Evolutionary conservation across 1,140 invertebrate species (phyloP).

Genomic region (Geopemphigus sp.): DNA sequence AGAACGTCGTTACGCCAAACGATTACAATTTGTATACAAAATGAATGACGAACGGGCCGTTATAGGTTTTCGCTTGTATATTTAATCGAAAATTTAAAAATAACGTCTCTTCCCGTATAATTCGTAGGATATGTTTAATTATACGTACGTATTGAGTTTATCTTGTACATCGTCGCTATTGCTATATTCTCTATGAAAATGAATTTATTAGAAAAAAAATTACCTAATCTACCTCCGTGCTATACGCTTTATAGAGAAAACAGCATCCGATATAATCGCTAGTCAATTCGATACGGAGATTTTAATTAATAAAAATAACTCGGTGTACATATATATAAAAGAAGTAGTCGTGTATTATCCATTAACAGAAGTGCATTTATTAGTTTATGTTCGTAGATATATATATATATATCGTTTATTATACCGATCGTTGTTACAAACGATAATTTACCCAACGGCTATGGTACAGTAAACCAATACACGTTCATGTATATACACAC

Average conservation of each 20-base stretch:
- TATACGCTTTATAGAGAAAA: background rate
- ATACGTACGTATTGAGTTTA: background rate
- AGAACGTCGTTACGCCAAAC: too few species aligned
- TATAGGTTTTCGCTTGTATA: background rate
- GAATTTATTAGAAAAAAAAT: background rate
- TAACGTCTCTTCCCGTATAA: background rate
- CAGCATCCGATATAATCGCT: too few species aligned
- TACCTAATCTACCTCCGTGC: background rate
- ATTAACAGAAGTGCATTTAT: background rate
- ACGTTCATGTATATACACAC: background rate
- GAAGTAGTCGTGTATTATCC: background rate
- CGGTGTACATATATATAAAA: background rate
- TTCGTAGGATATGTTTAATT: background rate
- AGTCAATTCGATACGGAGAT: background rate
- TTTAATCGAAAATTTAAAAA: background rate
- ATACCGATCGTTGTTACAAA: background rate
- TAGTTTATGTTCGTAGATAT: conserved; percentile 3
- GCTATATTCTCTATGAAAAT: too few species aligned
- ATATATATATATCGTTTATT: background rate
- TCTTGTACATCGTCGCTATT: background rate
- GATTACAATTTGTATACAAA: background rate
- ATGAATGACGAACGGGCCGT: background rate
- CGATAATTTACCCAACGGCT: conserved; percentile 18
- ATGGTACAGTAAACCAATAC: background rate
- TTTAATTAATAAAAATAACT: conserved; percentile 5